Percentiles rank a stretch among this genome's conserved stretches.
Evolutionary conservation across 2,888 invertebrate genomes (phyloP).

Genomic region (Barypeithes pellucidus): DNA sequence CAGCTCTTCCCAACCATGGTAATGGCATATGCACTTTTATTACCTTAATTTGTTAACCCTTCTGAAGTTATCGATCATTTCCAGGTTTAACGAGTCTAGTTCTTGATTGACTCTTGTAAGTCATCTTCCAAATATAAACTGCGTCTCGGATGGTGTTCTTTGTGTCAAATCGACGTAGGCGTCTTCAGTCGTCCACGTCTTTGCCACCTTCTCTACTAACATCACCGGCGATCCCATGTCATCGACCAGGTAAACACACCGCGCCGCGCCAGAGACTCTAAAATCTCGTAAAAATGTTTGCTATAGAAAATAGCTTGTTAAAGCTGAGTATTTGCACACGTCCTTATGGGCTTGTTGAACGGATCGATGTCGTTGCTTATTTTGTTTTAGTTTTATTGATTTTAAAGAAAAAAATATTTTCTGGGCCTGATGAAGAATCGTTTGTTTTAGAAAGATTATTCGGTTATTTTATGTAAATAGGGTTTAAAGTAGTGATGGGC

Average conservation of each 20-base stretch:
- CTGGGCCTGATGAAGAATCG: conserved; percentile 27
- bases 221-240: conserved; percentile 49
- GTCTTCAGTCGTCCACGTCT: conserved; percentile 22
- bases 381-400: background rate
- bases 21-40: too few relatives aligned
- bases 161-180: conserved; percentile 35
- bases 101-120: conserved; percentile 14
- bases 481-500: too few relatives aligned
- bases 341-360: conserved; percentile 28
- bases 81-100: background rate
- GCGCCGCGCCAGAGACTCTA: conserved; percentile 36
- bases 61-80: background rate
- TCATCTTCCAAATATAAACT: background rate
- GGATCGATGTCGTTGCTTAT: conserved; percentile 13
- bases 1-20: too few relatives aligned
- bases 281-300: conserved; percentile 40
- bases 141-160: conserved; percentile 9
- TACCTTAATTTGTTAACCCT: too few relatives aligned
- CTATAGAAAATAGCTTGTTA: conserved; percentile 47
- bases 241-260: conserved; percentile 55
- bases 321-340: conserved; percentile 41
- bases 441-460: too few relatives aligned
- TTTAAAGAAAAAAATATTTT: background rate
- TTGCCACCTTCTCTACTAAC: conserved; percentile 47
- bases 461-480: too few relatives aligned